Conservation (phyloP, 2,888 invertebrate genomes). For the Ametastegia equiseti region DNA sequence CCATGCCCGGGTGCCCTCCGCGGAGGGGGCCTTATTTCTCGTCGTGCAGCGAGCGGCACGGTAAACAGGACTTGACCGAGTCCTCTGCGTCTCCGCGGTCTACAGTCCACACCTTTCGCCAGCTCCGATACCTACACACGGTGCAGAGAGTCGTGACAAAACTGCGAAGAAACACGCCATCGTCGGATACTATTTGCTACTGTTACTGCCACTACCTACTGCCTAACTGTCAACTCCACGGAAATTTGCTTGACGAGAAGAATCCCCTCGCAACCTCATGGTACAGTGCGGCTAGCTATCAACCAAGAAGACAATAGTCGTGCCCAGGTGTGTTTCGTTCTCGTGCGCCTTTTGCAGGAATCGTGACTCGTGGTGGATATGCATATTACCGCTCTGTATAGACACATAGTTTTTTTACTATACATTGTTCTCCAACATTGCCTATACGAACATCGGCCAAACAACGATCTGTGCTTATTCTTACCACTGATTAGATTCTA, state of each 20-base stretch:
- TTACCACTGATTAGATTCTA: background rate
- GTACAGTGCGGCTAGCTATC: background rate
- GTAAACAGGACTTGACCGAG: slow-evolving; percentile 45
- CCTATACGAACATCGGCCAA: background rate
- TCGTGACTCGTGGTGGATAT: background rate
- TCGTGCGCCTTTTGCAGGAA: background rate
- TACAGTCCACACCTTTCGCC: slow-evolving; percentile 42
- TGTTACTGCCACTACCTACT: background rate
- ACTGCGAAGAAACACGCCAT: slow-evolving; percentile 38
- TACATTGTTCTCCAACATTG: background rate
- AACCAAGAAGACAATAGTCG: background rate
- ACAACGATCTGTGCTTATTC: background rate
- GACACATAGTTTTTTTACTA: background rate
- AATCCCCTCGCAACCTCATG: background rate
- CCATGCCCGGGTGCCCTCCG: background rate
- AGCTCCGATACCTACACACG: slow-evolving; percentile 23
- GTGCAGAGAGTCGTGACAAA: slow-evolving; percentile 34
- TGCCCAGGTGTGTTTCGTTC: slow-evolving; percentile 21
- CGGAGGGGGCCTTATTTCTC: slow-evolving; percentile 38
- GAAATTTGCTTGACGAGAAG: background rate
- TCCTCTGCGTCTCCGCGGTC: slow-evolving; percentile 26
- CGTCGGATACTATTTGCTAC: background rate
- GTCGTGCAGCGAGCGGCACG: slow-evolving; percentile 34
- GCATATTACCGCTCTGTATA: too few species aligned
- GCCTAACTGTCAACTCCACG: background rate